Conservation (phyloP, 2,113 vertebrate genomes). For the Clarias macrocephalus region DNA sequence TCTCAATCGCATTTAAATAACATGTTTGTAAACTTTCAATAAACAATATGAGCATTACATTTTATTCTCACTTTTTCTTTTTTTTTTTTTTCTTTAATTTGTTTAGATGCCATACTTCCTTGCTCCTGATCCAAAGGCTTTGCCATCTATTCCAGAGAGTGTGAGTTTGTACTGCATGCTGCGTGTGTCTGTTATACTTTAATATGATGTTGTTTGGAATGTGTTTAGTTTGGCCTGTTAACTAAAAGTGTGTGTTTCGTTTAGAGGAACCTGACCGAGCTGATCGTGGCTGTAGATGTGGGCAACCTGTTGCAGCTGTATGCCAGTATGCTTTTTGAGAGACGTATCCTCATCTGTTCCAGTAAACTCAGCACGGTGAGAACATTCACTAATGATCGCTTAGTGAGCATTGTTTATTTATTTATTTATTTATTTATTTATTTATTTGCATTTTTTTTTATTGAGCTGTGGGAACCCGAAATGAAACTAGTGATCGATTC, state of each 20-base stretch:
- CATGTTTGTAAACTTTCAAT: no score
- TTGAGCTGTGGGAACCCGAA: background rate
- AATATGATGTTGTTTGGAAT: background rate
- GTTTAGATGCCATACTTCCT: slow-evolving; percentile 83
- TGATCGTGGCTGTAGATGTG: slow-evolving; percentile 84
- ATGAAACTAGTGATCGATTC: background rate
- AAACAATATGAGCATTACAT: no score
- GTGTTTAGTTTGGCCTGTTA: background rate
- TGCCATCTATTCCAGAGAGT: slow-evolving; percentile 88
- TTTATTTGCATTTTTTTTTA: no score
- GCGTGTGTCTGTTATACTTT: background rate
- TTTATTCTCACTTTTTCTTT: background rate
- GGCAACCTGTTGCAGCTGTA: slow-evolving; percentile 84
- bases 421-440: background rate
- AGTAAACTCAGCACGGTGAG: slow-evolving; percentile 90
- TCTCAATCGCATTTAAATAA: no score
- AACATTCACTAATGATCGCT: no score
- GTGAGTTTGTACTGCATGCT: slow-evolving; percentile 69
- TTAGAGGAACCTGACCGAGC: slow-evolving; percentile 88
- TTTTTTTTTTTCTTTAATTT: background rate
- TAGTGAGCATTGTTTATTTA: background rate
- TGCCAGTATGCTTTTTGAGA: slow-evolving; percentile 85
- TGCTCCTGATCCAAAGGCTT: slow-evolving; percentile 76
- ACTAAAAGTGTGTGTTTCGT: slow-evolving; percentile 33
- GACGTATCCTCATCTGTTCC: slow-evolving; percentile 81